phyloP scores from a whole-genome alignment of 2,113 vertebrate genomes.

The Microcebus ravelobensis region DNA sequence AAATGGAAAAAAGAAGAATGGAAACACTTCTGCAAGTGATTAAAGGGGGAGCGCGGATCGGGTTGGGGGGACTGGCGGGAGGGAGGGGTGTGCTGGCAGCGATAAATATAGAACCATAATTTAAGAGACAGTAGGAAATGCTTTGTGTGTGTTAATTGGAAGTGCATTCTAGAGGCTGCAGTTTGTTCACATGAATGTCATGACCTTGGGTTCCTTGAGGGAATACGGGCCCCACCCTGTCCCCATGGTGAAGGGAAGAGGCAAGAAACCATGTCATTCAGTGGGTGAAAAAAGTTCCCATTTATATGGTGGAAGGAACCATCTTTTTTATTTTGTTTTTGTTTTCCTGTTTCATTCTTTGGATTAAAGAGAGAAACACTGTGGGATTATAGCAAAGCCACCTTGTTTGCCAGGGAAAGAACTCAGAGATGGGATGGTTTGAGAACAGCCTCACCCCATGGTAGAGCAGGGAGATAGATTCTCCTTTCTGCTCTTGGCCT shows the following conservation, averaged over 20 bases:
- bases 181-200: slow-evolving; percentile 72
- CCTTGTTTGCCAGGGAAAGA: slow-evolving; percentile 68
- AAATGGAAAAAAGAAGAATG: slow-evolving; percentile 82
- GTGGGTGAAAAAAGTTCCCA: slow-evolving; percentile 72
- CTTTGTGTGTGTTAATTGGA: slow-evolving; percentile 85
- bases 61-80: slow-evolving; percentile 59
- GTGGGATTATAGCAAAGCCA: slow-evolving; percentile 62
- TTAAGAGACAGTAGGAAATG: slow-evolving; percentile 85
- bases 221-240: slow-evolving; percentile 80
- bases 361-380: slow-evolving; percentile 62
- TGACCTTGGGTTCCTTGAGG: slow-evolving; percentile 76
- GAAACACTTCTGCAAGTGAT: slow-evolving; percentile 85
- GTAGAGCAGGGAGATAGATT: slow-evolving; percentile 62
- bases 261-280: slow-evolving; percentile 80
- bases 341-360: slow-evolving; percentile 75
- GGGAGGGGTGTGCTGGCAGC: slow-evolving; percentile 78
- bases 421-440: slow-evolving; percentile 7
- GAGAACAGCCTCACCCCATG: slow-evolving; percentile 31
- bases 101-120: slow-evolving; percentile 85
- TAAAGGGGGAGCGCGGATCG: slow-evolving; percentile 73
- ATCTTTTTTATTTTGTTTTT: slow-evolving; percentile 68
- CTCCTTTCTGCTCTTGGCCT: slow-evolving; percentile 44
- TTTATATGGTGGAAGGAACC: slow-evolving; percentile 77
- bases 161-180: slow-evolving; percentile 79
- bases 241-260: slow-evolving; percentile 81